phyloP scores from a whole-genome alignment of 2,888 invertebrate genomes.

The Thymelicus lineola region DNA sequence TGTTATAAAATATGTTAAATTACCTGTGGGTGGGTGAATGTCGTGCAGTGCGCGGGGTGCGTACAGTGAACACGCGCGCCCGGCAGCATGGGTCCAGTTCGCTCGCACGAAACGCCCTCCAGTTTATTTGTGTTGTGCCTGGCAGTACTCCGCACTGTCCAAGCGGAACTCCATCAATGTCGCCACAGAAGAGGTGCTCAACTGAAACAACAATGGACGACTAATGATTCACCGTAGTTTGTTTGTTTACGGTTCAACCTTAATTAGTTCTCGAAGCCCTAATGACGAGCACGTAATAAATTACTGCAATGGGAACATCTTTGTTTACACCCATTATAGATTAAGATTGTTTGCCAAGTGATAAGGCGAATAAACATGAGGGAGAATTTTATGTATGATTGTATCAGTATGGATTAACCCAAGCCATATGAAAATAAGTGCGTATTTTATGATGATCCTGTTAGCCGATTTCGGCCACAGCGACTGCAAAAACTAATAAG shows the following conservation, averaged over 20 bases:
- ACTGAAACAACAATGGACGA: slow-evolving; percentile 84
- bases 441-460: too few relatives aligned
- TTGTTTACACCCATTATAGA: slow-evolving; percentile 1
- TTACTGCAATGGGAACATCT: slow-evolving; percentile 10
- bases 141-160: slow-evolving; percentile 99
- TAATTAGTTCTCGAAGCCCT: slow-evolving; percentile 5
- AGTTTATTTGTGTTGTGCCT: slow-evolving; percentile 98
- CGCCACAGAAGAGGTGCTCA: slow-evolving; percentile 94
- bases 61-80: slow-evolving; percentile 65
- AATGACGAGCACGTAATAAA: slow-evolving; percentile 10
- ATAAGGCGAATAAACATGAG: slow-evolving; percentile 7
- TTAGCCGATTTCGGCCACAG: too few relatives aligned
- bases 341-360: slow-evolving; percentile 7
- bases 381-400: not conserved
- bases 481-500: too few relatives aligned
- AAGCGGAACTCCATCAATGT: slow-evolving; percentile 99
- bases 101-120: slow-evolving; percentile 65
- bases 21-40: slow-evolving; percentile 73
- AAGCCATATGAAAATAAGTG: not conserved
- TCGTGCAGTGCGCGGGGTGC: slow-evolving; percentile 68
- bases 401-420: not conserved
- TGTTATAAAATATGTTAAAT: slow-evolving; percentile 8
- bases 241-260: slow-evolving; percentile 8
- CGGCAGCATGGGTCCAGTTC: slow-evolving; percentile 77
- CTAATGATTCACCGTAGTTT: slow-evolving; percentile 25